phyloP scores from a whole-genome alignment of 2,888 invertebrate species.

The Leptinotarsa haldemani region DNA sequence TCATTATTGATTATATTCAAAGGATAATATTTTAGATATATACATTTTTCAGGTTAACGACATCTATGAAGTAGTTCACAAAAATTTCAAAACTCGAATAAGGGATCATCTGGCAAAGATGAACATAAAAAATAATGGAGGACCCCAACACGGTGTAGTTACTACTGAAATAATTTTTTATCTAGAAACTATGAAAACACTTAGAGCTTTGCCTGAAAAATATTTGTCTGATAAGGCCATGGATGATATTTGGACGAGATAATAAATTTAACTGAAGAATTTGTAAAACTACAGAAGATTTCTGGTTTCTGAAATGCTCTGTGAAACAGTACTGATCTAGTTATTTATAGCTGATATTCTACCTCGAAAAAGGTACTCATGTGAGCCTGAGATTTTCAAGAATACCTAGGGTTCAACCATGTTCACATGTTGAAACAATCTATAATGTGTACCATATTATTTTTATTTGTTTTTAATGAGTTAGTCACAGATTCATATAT shows the following conservation, averaged over 20 bases:
- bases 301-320: not conserved
- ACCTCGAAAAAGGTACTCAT: not conserved
- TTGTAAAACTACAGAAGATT: not conserved
- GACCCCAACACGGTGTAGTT: conserved; percentile 95
- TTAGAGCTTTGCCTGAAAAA: conserved; percentile 80
- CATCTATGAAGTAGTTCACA: conserved; percentile 76
- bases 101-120: conserved; percentile 85
- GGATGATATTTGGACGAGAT: conserved; percentile 86
- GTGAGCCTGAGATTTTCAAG: not conserved
- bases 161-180: conserved; percentile 93
- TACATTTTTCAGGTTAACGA: conserved; percentile 58
- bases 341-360: not conserved
- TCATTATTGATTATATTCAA: not conserved
- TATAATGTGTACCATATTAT: too few relatives aligned
- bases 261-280: conserved; percentile 49
- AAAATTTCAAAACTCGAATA: conserved; percentile 87
- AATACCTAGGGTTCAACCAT: not conserved
- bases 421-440: too few relatives aligned
- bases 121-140: conserved; percentile 95
- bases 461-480: too few relatives aligned
- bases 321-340: not conserved
- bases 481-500: too few relatives aligned
- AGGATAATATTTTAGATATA: not conserved
- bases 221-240: conserved; percentile 81
- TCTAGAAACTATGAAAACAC: conserved; percentile 84